These are phyloP conservation scores for Melipona bicolor DNA, from an alignment of 2,888 invertebrate genomes.

Conservation along the genomic window DNA sequence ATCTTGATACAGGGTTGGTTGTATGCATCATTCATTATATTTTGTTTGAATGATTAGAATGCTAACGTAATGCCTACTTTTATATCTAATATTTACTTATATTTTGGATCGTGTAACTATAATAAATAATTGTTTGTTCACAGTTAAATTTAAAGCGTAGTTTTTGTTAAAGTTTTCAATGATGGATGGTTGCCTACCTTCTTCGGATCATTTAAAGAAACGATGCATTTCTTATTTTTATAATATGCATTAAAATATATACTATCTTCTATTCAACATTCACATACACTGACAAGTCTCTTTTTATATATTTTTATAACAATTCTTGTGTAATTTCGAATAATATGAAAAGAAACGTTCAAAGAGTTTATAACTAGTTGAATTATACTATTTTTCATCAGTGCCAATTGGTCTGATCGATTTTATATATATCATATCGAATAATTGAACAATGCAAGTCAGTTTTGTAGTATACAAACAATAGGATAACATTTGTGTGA, in stretches of 20 bases:
- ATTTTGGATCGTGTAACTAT: slow-evolving; percentile 47
- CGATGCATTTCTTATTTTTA: neutral
- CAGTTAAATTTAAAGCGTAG: neutral
- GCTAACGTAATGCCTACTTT: neutral
- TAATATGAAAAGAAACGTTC: neutral
- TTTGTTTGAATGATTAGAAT: neutral
- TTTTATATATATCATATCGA: slow-evolving; percentile 12
- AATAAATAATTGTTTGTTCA: neutral
- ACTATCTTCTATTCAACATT: neutral
- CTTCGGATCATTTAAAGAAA: neutral
- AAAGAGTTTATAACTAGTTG: slow-evolving; percentile 14
- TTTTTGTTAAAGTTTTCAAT: neutral
- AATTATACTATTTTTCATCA: slow-evolving; percentile 9
- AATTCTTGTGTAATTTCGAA: neutral
- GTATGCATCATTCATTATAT: neutral
- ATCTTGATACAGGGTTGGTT: neutral
- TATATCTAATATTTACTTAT: neutral
- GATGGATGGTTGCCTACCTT: slow-evolving; percentile 8
- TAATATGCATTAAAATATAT: neutral
- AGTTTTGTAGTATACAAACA: slow-evolving; percentile 26
- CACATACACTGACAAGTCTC: slow-evolving; percentile 9
- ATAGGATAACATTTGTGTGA: slow-evolving; percentile 37
- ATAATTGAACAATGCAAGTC: slow-evolving; percentile 33
- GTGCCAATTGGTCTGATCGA: slow-evolving; percentile 64
- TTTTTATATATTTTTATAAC: slow-evolving; percentile 1